Conservation (phyloP, 1,140 invertebrate genomes). For the Carposina sasakii region DNA sequence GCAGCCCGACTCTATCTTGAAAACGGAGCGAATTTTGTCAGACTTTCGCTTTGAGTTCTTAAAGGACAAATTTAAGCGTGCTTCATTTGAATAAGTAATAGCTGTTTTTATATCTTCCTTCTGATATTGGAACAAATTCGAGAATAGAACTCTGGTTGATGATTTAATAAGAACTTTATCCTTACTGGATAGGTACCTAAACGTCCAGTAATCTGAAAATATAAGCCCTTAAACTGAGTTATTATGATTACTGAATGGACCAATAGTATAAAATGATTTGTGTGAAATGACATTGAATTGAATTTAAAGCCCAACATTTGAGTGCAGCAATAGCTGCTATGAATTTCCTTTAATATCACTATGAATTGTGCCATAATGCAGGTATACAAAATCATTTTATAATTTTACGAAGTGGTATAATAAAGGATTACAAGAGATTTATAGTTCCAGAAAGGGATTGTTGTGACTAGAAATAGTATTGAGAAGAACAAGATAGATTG, state of each 20-base stretch:
- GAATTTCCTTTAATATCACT: slow-evolving; percentile 12
- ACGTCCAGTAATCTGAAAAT: too few species aligned
- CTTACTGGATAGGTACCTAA: too few species aligned
- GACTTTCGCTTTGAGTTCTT: slow-evolving; percentile 22
- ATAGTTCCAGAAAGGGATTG: slow-evolving; percentile 5
- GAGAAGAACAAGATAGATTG: too few species aligned
- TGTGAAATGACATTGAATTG: not conserved
- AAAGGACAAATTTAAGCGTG: slow-evolving; percentile 21
- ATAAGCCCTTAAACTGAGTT: too few species aligned
- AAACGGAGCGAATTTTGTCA: slow-evolving; percentile 38
- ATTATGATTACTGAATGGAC: too few species aligned
- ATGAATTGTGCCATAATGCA: slow-evolving; percentile 11
- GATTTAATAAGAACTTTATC: too few species aligned
- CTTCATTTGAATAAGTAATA: slow-evolving; percentile 24
- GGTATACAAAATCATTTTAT: slow-evolving; percentile 11
- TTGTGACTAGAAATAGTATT: too few species aligned
- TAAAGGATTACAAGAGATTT: too few species aligned
- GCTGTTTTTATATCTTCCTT: slow-evolving; percentile 15
- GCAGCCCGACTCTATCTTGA: too few species aligned
- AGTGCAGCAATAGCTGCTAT: slow-evolving; percentile 1
- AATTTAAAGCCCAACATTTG: not conserved
- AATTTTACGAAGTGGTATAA: too few species aligned
- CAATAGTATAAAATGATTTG: slow-evolving; percentile 1
- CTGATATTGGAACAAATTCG: too few species aligned
- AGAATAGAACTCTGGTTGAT: too few species aligned